Evolutionary conservation across 2,113 vertebrate genomes (phyloP).

Genomic region (Chamaea fasciata): DNA sequence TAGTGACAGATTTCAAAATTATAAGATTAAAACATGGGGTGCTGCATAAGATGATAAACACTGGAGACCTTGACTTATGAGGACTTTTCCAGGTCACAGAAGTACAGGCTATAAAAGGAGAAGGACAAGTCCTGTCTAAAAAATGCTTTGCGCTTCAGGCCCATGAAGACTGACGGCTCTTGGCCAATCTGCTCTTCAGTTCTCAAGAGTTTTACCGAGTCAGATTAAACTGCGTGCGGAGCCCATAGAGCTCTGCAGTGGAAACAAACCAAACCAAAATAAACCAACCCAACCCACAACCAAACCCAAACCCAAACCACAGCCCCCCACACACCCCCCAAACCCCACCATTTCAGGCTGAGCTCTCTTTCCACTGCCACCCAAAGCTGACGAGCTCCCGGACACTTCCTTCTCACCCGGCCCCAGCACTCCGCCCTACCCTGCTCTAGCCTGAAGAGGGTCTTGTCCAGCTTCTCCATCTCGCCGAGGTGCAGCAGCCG

Average conservation of each 20-base stretch:
- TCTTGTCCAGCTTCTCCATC: slow-evolving; percentile 86
- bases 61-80: background rate
- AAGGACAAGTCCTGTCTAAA: background rate
- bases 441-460: slow-evolving; percentile 87
- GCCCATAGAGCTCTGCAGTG: background rate
- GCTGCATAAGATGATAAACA: background rate
- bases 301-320: background rate
- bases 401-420: background rate
- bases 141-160: background rate
- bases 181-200: background rate
- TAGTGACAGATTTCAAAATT: background rate
- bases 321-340: background rate
- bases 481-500: slow-evolving; percentile 78
- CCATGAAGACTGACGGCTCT: background rate
- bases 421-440: slow-evolving; percentile 57
- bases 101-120: background rate
- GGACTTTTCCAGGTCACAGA: background rate
- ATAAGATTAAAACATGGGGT: background rate
- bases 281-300: background rate
- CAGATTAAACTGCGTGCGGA: accelerated
- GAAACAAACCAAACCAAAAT: background rate
- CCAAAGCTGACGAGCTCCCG: background rate
- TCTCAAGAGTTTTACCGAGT: background rate
- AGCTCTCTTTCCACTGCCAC: background rate
- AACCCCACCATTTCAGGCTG: background rate